These are phyloP conservation scores for Galeopsomyia nigrocyanea DNA, from an alignment of 2,888 invertebrate genomes.

Conservation along the genomic window DNA sequence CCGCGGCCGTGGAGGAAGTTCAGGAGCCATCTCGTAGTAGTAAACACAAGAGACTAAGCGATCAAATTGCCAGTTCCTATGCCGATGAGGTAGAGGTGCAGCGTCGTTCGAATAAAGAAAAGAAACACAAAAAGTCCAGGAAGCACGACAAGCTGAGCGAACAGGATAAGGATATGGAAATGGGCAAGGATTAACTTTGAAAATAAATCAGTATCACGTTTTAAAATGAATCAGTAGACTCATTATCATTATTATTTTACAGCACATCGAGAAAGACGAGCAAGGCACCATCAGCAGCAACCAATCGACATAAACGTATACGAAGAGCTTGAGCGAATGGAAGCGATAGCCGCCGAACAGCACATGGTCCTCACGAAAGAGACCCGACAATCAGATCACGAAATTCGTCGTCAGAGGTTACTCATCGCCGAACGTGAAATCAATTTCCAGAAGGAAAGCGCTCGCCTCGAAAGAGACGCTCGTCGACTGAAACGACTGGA, in stretches of 20 bases:
- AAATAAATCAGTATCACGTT: not conserved
- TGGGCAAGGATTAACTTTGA: too few relatives aligned
- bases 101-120: not conserved
- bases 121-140: not conserved
- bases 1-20: conserved; percentile 31
- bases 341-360: conserved; percentile 48
- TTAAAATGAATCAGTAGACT: not conserved
- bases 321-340: conserved; percentile 65
- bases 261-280: too few relatives aligned
- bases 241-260: not conserved
- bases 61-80: conserved; percentile 6
- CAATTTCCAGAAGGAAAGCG: conserved; percentile 72
- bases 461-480: not conserved
- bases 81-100: conserved; percentile 36
- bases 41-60: too few relatives aligned
- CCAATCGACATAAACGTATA: conserved; percentile 63
- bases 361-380: not conserved
- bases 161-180: conserved; percentile 54
- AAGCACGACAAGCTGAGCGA: not conserved
- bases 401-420: conserved; percentile 61
- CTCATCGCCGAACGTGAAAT: conserved; percentile 74
- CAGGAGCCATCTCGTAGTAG: not conserved
- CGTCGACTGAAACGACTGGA: not conserved
- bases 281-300: conserved; percentile 14
- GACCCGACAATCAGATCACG: conserved; percentile 57